phyloP scores from a whole-genome alignment of 2,797 vertebrate genomes.

The Rhinophrynus dorsalis region DNA sequence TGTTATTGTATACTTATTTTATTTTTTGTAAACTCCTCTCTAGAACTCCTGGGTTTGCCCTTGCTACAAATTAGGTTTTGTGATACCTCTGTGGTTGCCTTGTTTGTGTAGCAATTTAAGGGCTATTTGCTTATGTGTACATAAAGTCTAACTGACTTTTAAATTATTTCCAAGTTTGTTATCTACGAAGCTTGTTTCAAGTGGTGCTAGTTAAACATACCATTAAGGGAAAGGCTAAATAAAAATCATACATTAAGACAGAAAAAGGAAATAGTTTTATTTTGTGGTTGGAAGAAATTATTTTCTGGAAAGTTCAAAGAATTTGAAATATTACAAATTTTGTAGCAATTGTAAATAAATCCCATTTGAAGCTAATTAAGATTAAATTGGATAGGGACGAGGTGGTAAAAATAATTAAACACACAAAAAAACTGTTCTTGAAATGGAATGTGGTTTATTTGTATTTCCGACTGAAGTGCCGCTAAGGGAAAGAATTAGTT shows the following conservation, averaged over 20 bases:
- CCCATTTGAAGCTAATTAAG: slow-evolving; percentile 41
- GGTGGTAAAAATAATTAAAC: slow-evolving; percentile 44
- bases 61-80: too few species aligned
- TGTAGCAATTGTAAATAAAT: slow-evolving; percentile 38
- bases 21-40: too few species aligned
- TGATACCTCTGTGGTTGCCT: too few species aligned
- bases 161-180: slow-evolving; percentile 48
- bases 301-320: slow-evolving; percentile 44
- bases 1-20: too few species aligned
- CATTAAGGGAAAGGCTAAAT: slow-evolving; percentile 34
- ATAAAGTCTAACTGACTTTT: slow-evolving; percentile 36
- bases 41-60: too few species aligned
- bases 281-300: slow-evolving; percentile 43
- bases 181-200: slow-evolving; percentile 35
- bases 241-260: slow-evolving; percentile 29
- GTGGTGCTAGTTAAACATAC: slow-evolving; percentile 36
- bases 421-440: slow-evolving; percentile 30
- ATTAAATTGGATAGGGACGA: slow-evolving; percentile 28
- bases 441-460: slow-evolving; percentile 41
- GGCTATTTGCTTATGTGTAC: slow-evolving; percentile 38
- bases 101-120: slow-evolving; percentile 44
- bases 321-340: slow-evolving; percentile 35
- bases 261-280: slow-evolving; percentile 46
- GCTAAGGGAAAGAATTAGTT: slow-evolving; percentile 42
- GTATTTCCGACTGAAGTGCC: slow-evolving; percentile 41